These are phyloP conservation scores for Andrena bicolor DNA, from an alignment of 2,888 invertebrate genomes.

Conservation along the genomic window DNA sequence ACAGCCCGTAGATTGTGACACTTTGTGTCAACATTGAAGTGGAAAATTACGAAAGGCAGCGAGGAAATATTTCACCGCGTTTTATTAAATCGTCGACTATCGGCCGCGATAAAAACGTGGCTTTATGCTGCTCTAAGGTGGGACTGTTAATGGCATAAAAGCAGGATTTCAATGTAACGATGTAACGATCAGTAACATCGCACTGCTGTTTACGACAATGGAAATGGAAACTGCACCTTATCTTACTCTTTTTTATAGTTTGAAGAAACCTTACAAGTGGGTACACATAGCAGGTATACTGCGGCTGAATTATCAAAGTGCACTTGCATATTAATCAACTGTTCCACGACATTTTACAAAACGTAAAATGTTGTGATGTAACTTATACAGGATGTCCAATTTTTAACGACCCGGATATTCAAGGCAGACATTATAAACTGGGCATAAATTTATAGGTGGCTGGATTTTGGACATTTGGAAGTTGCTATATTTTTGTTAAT, in stretches of 20 bases:
- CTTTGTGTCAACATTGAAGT: slow-evolving; percentile 42
- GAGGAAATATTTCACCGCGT: slow-evolving; percentile 24
- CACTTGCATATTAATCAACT: not conserved
- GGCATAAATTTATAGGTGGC: too few species aligned
- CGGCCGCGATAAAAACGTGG: slow-evolving; percentile 23
- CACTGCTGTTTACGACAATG: slow-evolving; percentile 1
- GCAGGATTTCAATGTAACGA: slow-evolving; percentile 14
- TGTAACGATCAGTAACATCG: slow-evolving; percentile 3
- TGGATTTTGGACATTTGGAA: too few species aligned
- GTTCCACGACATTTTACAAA: not conserved
- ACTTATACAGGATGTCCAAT: not conserved
- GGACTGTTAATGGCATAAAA: slow-evolving; percentile 7
- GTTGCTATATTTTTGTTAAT: too few species aligned
- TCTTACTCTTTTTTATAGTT: not conserved
- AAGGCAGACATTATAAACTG: too few species aligned
- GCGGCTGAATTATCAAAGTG: too few species aligned
- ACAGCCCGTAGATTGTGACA: slow-evolving; percentile 50
- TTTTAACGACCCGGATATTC: too few species aligned
- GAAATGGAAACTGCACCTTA: not conserved
- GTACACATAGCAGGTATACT: too few species aligned
- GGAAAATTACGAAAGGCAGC: slow-evolving; percentile 29
- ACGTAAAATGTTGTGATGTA: not conserved
- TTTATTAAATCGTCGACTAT: slow-evolving; percentile 41
- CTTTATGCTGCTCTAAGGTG: not conserved
- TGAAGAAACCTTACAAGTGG: too few species aligned